phyloP scores from a whole-genome alignment of 2,113 vertebrate genomes.

The Pristiophorus japonicus region DNA sequence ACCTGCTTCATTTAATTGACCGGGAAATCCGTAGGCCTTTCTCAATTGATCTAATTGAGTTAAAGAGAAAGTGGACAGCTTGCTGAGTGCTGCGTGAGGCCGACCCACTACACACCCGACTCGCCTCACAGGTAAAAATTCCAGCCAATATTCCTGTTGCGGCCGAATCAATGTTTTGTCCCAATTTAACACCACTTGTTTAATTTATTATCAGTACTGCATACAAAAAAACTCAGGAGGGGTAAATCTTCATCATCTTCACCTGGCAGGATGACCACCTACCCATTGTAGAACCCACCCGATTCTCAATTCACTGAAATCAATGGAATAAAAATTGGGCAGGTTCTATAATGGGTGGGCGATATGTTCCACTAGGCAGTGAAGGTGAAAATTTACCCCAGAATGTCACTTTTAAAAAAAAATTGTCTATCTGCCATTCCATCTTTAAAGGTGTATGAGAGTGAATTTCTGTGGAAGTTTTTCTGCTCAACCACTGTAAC shows the following conservation, averaged over 20 bases:
- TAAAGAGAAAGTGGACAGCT: no score
- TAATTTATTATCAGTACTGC: background rate
- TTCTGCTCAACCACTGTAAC: background rate
- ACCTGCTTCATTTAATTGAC: no score
- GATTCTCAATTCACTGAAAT: background rate
- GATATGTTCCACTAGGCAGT: background rate
- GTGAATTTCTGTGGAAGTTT: background rate
- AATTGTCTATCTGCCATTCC: background rate
- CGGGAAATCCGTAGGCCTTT: no score
- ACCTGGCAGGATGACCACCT: background rate
- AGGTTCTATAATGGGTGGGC: no score
- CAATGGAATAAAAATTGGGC: background rate
- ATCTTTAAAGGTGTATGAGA: background rate
- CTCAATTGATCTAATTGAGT: no score
- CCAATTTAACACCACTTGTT: background rate
- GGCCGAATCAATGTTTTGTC: background rate
- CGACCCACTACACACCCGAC: no score
- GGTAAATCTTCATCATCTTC: background rate
- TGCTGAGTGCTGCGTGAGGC: no score
- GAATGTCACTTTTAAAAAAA: background rate
- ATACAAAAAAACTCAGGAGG: background rate
- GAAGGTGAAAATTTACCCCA: background rate
- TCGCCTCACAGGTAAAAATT: no score
- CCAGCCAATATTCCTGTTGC: no score
- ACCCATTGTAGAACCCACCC: background rate